Conservation (phyloP, 2,888 invertebrate species). For the Cephus nigrinus region DNA sequence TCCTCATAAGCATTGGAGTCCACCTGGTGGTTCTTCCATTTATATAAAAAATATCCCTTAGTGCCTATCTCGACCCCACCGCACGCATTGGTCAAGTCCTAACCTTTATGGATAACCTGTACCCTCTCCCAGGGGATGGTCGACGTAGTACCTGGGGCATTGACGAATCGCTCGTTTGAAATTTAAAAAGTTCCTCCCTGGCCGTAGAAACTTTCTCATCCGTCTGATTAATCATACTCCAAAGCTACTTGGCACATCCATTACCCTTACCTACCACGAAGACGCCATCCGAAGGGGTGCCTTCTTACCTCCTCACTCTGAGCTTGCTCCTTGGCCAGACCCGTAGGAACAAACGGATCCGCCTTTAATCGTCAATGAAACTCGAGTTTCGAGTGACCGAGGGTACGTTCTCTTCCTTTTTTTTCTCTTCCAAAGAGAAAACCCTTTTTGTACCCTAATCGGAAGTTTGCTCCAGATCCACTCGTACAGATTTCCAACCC, state of each 20-base stretch:
- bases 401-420: not conserved
- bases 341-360: not conserved
- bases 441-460: not conserved
- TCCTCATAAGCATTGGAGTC: no score
- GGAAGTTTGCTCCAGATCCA: not conserved
- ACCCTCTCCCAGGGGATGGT: not conserved
- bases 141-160: not conserved
- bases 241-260: slow-evolving; percentile 36
- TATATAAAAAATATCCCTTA: not conserved
- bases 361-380: not conserved
- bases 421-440: no score
- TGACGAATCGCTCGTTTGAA: slow-evolving; percentile 12
- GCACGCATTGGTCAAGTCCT: no score
- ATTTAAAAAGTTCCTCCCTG: slow-evolving; percentile 20
- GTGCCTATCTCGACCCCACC: not conserved
- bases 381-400: not conserved
- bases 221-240: slow-evolving; percentile 36
- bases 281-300: not conserved
- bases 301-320: not conserved
- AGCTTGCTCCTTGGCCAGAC: not conserved
- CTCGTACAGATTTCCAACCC: not conserved
- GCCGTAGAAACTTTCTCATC: slow-evolving; percentile 17
- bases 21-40: not conserved
- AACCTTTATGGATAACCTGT: not conserved
- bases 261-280: slow-evolving; percentile 19